Base-by-base conservation (phyloP, 2,797 vertebrate species). In the Pelobates cultripes region DNA sequence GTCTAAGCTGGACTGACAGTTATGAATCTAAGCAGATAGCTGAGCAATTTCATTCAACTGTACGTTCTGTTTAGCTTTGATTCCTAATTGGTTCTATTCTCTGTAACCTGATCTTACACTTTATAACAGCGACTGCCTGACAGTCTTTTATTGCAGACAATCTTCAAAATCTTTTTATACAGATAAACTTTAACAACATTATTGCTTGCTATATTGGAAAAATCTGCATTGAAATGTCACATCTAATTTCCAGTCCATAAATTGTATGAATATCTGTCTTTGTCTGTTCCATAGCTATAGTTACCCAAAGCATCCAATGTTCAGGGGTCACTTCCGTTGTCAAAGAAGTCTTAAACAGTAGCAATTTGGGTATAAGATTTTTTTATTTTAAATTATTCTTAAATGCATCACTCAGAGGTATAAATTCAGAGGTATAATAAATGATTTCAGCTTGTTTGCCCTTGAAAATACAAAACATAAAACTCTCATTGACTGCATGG, bases 61-160 rank as follows among this genome's bases (percentile, higher is more conserved):
- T n/a, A 64, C 7, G 61, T 64, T 64, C 61, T 2, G 61, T 64
- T 2, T 40, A 64, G 10, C 61, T 40, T 64, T 64, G 10, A 64
- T 64, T 64, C 5, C n/a, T 64, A 64, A 64, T 64, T 64, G 61
- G n/a, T 64, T 64, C 61, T 64, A 13, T 60, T 60, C 61, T 28
- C 61, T 40, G 61, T 17, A 64, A 28, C 61, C 6, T 64, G n/a
- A 64, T 64, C 61, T 64, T 28, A 64, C n/a, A 64, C 61, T 8
- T 4, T 64, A 40, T 17, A 28, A 64, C 61, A 28, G 28, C 17
- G 17, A 7, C 3, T n/a, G 57, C 57, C 10, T 14, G 57, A 14
- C 61, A 64, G 61, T 7, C 7, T 7, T 64, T 64, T 28, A 64
- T 40, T 64, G 28, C 2, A 7, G 12, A n/a, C 61, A 17, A 64